phyloP scores from a whole-genome alignment of 1,140 invertebrate species.

The Atta cephalotes region DNA sequence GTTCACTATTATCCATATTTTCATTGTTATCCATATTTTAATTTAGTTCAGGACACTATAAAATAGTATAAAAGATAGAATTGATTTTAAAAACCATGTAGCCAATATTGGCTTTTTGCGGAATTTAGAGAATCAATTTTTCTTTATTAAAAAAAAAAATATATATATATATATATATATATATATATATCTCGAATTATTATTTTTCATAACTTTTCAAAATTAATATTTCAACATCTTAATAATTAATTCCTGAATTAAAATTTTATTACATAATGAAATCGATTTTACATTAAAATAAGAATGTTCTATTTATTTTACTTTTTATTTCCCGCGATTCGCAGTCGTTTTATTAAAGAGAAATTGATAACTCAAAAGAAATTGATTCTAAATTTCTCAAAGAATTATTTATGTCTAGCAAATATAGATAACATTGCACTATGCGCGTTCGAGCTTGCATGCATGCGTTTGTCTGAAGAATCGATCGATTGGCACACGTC shows the following conservation, averaged over 20 bases:
- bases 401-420: neutral
- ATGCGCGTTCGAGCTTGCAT: conserved; percentile 4
- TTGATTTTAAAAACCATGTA: neutral
- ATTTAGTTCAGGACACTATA: neutral
- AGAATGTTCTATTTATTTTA: neutral
- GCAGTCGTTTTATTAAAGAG: neutral
- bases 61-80: neutral
- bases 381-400: conserved; percentile 29
- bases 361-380: neutral
- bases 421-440: neutral
- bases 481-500: neutral
- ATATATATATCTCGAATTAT: neutral
- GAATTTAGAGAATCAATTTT: conserved; percentile 12
- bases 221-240: neutral
- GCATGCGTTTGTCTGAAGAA: conserved; percentile 6
- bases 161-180: no score
- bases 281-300: no score
- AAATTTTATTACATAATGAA: neutral
- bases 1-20: neutral
- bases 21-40: conserved; percentile 4
- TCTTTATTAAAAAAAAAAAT: neutral
- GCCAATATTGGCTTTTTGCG: neutral
- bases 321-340: neutral
- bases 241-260: neutral
- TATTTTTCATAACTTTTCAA: neutral